Evolutionary conservation across 1,140 invertebrate genomes (phyloP), one percentile per base, ranked within the genome.

Genomic region (Homalodisca vitripennis): DNA sequence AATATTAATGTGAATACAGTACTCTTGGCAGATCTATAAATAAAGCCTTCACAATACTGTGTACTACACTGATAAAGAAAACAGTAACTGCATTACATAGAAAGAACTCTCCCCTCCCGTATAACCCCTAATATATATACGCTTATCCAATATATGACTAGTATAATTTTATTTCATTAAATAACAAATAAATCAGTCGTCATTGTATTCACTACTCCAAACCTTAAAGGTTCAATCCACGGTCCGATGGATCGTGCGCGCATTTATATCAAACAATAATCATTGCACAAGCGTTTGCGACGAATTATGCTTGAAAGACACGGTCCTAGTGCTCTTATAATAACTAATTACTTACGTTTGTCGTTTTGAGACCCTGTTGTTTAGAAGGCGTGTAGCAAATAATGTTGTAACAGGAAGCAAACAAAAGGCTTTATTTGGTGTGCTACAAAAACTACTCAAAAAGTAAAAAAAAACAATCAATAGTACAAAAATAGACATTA

Each of bases 381-480:
- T 63, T 63, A 63, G 60, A 63, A 63, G 60, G 60, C 60, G 17
- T 63, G 60, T 63, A 63, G 60, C 60, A 63, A 63, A 63, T 32
- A 20, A 51, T 51, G 48, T 51, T 14, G 48, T 20, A 20, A 51
- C 48, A 22, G 48, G 48, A 51, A 51, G 48, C 48, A 51, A 51
- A 51, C 17, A n/a, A 51, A 51, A 3, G 3, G 6, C 6, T 10
- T n/a, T n/a, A n/a, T n/a, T n/a, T 12, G 48, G n/a, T 22, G 48
- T 51, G 48, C 48, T 51, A 51, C 48, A 51, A 51, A 51, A 51
- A 51, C 48, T 51, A 51, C 48, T 51, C 3, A 51, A 51, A 41
- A 41, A 41, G 6, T 10, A 10, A 41, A 41, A 51, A 51, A 51
- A 51, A 20, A 20, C 48, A n/a, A n/a, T n/a, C n/a, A n/a, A n/a